These are phyloP conservation scores for Plutomurus gul DNA, from an alignment of 1,140 invertebrate species.

Conservation along the genomic window DNA sequence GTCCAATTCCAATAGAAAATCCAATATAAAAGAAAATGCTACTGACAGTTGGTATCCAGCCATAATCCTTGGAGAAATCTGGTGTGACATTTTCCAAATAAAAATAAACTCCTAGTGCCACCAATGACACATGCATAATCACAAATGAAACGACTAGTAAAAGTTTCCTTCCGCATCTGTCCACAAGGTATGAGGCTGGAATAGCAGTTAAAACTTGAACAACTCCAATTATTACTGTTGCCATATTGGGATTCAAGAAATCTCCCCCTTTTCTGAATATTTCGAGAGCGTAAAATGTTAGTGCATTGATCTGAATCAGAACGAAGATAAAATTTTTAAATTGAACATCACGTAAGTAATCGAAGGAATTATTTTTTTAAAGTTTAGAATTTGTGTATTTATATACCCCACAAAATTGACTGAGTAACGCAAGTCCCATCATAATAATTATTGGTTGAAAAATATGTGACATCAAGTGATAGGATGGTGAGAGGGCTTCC, in stretches of 20 bases:
- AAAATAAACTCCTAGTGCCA: conserved; percentile 54
- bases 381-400: background rate
- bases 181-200: conserved; percentile 59
- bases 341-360: conserved; percentile 36
- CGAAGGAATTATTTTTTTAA: background rate
- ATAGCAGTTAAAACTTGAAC: conserved; percentile 57
- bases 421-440: background rate
- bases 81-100: conserved; percentile 47
- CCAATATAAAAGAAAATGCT: conserved; percentile 74
- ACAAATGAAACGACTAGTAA: conserved; percentile 57
- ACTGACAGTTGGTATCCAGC: conserved; percentile 72
- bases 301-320: conserved; percentile 56
- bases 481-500: background rate
- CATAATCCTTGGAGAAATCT: conserved; percentile 56
- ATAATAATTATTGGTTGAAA: background rate
- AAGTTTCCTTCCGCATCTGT: conserved; percentile 59
- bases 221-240: conserved; percentile 59
- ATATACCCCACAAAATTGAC: background rate
- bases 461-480: background rate
- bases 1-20: conserved; percentile 78
- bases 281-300: conserved; percentile 62
- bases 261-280: conserved; percentile 71
- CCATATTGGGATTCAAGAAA: conserved; percentile 65
- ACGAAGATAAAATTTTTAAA: background rate
- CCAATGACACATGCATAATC: conserved; percentile 46